These are phyloP conservation scores for Abrostola triplasia DNA, from an alignment of 2,888 invertebrate genomes.

Conservation along the genomic window DNA sequence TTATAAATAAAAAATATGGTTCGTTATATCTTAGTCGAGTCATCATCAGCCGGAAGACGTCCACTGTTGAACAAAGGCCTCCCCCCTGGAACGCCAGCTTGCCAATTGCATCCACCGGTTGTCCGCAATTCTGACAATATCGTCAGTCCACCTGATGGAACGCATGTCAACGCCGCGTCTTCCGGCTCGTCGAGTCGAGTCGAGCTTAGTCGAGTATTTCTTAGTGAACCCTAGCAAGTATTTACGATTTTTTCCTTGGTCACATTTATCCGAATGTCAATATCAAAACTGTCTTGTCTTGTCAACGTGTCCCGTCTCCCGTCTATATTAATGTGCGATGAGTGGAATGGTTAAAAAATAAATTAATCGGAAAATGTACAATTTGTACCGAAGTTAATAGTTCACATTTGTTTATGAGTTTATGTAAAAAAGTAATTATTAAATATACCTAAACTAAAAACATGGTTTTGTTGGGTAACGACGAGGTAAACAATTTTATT, in stretches of 20 bases:
- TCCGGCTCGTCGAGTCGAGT: too few species aligned
- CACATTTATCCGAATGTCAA: slow-evolving; percentile 40
- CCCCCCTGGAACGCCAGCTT: too few species aligned
- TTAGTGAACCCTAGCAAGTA: too few species aligned
- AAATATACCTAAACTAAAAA: slow-evolving; percentile 52
- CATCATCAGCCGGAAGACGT: too few species aligned
- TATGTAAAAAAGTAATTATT: slow-evolving; percentile 22
- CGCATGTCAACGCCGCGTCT: too few species aligned
- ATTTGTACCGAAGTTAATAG: slow-evolving; percentile 42
- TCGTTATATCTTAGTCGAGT: too few species aligned
- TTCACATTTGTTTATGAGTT: slow-evolving; percentile 33
- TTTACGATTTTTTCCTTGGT: not conserved
- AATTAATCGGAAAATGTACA: slow-evolving; percentile 59
- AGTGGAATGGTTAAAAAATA: slow-evolving; percentile 36
- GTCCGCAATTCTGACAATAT: too few species aligned
- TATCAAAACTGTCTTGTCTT: slow-evolving; percentile 54
- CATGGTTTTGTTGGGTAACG: slow-evolving; percentile 91
- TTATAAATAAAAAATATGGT: too few species aligned
- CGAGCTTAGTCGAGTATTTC: too few species aligned
- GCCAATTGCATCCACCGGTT: too few species aligned
- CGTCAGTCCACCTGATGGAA: too few species aligned
- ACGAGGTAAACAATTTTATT: slow-evolving; percentile 83
- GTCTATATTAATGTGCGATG: slow-evolving; percentile 16
- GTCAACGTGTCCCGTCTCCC: slow-evolving; percentile 61
- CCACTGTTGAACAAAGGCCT: too few species aligned